phyloP scores from a whole-genome alignment of 2,797 vertebrate species.

The Lithobates sylvaticus region DNA sequence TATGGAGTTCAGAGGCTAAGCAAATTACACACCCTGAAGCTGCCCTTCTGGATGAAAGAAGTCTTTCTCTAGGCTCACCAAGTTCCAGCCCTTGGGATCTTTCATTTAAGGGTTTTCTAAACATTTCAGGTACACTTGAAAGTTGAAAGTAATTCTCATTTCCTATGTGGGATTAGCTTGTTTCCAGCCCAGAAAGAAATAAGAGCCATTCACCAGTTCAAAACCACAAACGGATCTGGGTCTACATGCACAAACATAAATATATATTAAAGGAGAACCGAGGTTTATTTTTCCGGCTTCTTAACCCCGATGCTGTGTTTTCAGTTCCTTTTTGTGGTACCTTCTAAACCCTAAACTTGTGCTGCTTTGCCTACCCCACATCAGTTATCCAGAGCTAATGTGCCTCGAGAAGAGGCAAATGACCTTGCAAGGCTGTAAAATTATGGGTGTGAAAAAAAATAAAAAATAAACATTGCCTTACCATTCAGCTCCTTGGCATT shows the following conservation, averaged over 20 bases:
- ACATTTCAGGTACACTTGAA: conserved; percentile 90
- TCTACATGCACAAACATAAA: conserved; percentile 61
- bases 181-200: conserved; percentile 81
- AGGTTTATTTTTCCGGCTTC: conserved; percentile 18
- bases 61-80: conserved; percentile 83
- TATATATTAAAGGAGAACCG: neutral
- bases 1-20: conserved; percentile 84
- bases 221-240: conserved; percentile 70
- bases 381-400: conserved; percentile 33
- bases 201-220: conserved; percentile 77
- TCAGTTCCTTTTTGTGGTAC: conserved; percentile 48
- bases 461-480: conserved; percentile 71
- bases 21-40: conserved; percentile 87
- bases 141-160: conserved; percentile 89
- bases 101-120: conserved; percentile 85
- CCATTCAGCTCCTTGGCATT: conserved; percentile 93
- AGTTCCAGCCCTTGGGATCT: conserved; percentile 82
- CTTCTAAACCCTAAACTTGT: conserved; percentile 33
- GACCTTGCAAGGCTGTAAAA: conserved; percentile 34
- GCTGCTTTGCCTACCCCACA: conserved; percentile 10
- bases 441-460: conserved; percentile 19
- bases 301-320: conserved; percentile 26
- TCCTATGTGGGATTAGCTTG: conserved; percentile 85
- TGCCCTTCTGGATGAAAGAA: conserved; percentile 88
- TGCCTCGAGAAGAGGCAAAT: neutral